Percentiles rank a stretch among this genome's conserved stretches.
These are phyloP conservation scores for Wasmannia auropunctata DNA, from an alignment of 1,140 invertebrate species.

Conservation along the genomic window DNA sequence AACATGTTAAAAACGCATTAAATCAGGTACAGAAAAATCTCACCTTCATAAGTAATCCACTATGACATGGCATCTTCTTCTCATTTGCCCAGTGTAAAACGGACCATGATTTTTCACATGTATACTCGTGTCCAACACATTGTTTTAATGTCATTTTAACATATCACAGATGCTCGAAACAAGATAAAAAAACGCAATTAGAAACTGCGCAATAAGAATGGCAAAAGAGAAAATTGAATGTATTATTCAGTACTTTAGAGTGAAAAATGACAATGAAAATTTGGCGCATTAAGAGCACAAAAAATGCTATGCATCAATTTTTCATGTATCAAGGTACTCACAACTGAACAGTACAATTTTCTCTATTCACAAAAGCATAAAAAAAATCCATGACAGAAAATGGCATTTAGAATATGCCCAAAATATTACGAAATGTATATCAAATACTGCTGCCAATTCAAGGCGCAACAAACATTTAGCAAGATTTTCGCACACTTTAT, in stretches of 20 bases:
- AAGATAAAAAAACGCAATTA: conserved; percentile 10
- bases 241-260: not conserved
- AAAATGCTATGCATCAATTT: conserved; percentile 3
- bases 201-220: not conserved
- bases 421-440: not conserved
- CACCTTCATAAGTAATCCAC: conserved; percentile 61
- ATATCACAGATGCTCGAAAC: not conserved
- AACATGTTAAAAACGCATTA: conserved; percentile 49
- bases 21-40: conserved; percentile 53
- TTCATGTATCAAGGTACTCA: not conserved
- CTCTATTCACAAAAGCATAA: not conserved
- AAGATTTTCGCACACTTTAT: not conserved
- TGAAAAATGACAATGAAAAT: conserved; percentile 6
- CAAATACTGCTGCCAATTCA: conserved; percentile 27
- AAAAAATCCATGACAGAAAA: not conserved
- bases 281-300: conserved; percentile 12
- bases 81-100: conserved; percentile 2
- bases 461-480: conserved; percentile 16
- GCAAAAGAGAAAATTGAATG: not conserved
- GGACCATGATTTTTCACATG: not conserved
- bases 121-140: not conserved
- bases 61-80: conserved; percentile 54
- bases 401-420: not conserved
- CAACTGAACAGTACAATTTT: conserved; percentile 33
- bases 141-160: not conserved